Base-by-base conservation (phyloP, 2,888 invertebrate species). In the Drosophila mayaguana region DNA sequence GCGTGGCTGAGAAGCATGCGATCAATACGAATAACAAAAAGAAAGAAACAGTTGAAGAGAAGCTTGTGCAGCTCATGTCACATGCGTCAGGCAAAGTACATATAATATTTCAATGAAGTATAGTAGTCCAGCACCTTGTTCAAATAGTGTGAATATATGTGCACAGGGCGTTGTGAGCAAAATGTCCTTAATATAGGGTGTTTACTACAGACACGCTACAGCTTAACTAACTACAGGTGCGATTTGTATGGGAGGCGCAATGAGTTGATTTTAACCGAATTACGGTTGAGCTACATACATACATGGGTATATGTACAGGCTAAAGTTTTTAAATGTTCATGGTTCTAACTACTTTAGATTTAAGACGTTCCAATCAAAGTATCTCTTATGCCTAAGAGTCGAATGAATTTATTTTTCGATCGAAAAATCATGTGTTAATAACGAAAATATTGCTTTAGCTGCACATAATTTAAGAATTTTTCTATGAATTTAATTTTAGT, bases 1-100 rank as follows among this genome's bases (percentile, higher is more conserved):
- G 67, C 75, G 75, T 78, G 62, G 64, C 75, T 75, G 32, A 53
- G 48, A 74, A 72, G 75, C 78, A 78, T 78, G 79, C 79, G 54
- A 72, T 46, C 57, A 61, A 56, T 63, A 69, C 34, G 46, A 56
- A 46, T 12, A 45, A 38, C 20, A 55, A 16, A 25, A 20, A 16
- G 20, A 20, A 56, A 18, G 1, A 40, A 43, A 28, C 36, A 22
- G 5, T 22, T 12, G 12, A 16, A 32, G 20, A 32, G 11, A n/a
- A 36, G 22, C 25, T 54, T 54, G 11, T 54, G 40, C 40, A 54
- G 25, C 54, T 54, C 76, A 71, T 75, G 71, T 59, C 59, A 75
- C 63, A 64, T 70, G 76, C 74, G 45, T 60, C 40, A 56, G 16
- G 43, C 54, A 59, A 69, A 63, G 32, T 28, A 25, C 25, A 25